These are phyloP conservation scores for Dasypus novemcinctus DNA, from an alignment of 2,113 vertebrate genomes.

Conservation along the genomic window DNA sequence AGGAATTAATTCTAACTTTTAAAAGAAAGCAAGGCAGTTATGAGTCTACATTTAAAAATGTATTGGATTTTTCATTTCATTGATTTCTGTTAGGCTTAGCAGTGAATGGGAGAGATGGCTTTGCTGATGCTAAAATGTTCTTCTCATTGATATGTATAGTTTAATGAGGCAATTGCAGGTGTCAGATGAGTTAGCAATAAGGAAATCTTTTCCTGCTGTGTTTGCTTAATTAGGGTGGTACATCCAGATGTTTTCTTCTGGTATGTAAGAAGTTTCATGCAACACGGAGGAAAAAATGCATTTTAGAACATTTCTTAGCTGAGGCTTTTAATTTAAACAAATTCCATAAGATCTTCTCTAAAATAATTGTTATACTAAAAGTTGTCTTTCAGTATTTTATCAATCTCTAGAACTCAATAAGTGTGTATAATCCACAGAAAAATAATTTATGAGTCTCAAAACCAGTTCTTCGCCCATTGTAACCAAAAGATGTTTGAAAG, in stretches of 20 bases:
- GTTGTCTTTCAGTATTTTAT: background rate
- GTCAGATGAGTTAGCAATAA: constrained; percentile 16
- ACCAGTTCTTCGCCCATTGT: background rate
- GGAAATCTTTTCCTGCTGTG: constrained; percentile 28
- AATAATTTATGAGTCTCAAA: background rate
- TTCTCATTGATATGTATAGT: background rate
- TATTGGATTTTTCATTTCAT: background rate
- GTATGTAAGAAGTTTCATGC: background rate
- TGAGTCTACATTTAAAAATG: background rate
- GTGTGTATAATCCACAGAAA: background rate
- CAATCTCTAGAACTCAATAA: background rate
- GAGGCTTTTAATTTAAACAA: constrained; percentile 5
- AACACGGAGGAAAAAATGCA: background rate
- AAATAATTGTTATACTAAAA: background rate
- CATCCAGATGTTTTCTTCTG: constrained; percentile 31
- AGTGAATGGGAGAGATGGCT: background rate
- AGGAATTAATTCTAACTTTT: constrained; percentile 2
- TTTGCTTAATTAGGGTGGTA: constrained; percentile 61
- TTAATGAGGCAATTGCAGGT: constrained; percentile 46
- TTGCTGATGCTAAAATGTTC: background rate
- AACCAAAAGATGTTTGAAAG: constrained; percentile 14
- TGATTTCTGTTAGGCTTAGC: background rate
- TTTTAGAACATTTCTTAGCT: background rate
- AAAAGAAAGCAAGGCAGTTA: background rate
- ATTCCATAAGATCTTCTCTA: background rate